Evolutionary conservation across 2,797 vertebrate species (phyloP).

Genomic region (Petrocephalus sullivani): DNA sequence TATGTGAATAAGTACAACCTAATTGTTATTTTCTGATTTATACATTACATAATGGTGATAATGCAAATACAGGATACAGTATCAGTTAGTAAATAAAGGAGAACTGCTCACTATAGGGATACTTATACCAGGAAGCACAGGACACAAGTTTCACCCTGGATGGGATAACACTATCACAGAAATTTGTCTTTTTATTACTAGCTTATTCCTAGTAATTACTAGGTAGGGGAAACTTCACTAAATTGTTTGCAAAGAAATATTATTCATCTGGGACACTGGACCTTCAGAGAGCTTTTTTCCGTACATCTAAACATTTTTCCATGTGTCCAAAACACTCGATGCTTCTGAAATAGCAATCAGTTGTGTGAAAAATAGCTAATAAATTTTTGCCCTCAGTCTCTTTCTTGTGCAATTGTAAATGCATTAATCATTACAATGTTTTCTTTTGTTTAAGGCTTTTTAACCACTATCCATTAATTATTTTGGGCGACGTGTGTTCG

Average conservation of each 20-base stretch:
- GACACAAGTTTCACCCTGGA: background rate
- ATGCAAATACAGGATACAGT: background rate
- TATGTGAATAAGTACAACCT: background rate
- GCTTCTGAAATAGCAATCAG: background rate
- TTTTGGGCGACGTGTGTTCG: background rate
- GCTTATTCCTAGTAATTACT: background rate
- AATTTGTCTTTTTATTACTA: background rate
- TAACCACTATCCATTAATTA: background rate
- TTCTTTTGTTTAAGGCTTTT: background rate
- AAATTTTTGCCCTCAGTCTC: background rate
- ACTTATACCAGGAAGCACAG: background rate
- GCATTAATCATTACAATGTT: background rate
- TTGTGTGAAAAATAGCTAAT: background rate
- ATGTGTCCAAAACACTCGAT: background rate
- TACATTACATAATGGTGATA: background rate
- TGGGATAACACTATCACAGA: background rate
- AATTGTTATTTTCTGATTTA: background rate
- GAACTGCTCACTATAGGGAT: background rate
- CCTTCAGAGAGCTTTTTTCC: background rate
- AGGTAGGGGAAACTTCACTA: background rate
- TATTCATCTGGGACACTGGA: background rate
- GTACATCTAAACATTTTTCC: background rate
- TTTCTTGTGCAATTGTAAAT: background rate
- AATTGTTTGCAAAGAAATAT: background rate
- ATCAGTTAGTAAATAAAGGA: background rate